A percentile compares a stretch with the other conserved stretches of the same genome.
Evolutionary conservation across 2,797 vertebrate genomes (phyloP).

Genomic region (Lycodopsis pacificus): DNA sequence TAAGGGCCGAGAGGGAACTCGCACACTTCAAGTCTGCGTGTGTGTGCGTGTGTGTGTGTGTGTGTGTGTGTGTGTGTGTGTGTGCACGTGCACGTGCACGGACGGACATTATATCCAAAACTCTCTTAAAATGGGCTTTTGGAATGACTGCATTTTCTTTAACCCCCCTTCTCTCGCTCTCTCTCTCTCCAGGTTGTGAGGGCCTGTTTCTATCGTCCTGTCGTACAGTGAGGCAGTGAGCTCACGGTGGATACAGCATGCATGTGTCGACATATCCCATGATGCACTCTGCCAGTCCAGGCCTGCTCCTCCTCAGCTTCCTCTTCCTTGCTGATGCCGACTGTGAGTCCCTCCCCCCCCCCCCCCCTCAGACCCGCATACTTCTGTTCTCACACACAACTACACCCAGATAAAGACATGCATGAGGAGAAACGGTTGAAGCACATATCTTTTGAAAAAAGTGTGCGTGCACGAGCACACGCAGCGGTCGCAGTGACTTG

Average conservation of each 20-base stretch:
- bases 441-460: neutral
- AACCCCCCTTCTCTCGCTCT: constrained; percentile 2
- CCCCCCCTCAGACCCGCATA: neutral
- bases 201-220: constrained; percentile 84
- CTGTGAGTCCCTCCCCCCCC: constrained; percentile 84
- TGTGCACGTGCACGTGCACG: too few species aligned
- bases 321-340: constrained; percentile 89
- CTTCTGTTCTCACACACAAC: neutral
- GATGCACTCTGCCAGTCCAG: constrained; percentile 87
- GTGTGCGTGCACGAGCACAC: constrained; percentile 1
- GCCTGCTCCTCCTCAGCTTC: constrained; percentile 91
- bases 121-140: constrained; percentile 40
- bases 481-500: constrained; percentile 27
- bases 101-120: constrained; percentile 36
- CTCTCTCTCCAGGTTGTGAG: constrained; percentile 88
- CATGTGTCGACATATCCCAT: constrained; percentile 89
- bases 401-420: neutral
- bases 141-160: constrained; percentile 32
- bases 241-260: constrained; percentile 87
- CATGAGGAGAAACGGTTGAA: neutral
- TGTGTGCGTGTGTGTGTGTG: constrained; percentile 34
- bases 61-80: constrained; percentile 29
- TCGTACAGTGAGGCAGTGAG: constrained; percentile 89
- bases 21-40: constrained; percentile 48
- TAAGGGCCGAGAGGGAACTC: constrained; percentile 67